Conservation (phyloP, 2,113 vertebrate species). For the Callorhinus ursinus region DNA sequence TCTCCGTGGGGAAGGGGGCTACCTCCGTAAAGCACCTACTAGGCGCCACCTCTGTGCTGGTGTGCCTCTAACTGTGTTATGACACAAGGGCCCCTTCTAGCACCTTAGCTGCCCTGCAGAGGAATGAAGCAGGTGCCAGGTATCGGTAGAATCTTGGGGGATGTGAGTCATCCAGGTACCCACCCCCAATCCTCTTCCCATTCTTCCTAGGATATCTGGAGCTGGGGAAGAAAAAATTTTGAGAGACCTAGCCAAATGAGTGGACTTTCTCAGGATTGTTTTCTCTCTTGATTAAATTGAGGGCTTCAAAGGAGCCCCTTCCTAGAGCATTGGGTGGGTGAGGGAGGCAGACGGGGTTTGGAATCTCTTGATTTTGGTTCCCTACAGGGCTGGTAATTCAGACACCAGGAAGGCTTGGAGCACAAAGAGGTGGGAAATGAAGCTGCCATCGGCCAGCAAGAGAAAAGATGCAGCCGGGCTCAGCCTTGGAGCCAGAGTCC, state of each 20-base stretch:
- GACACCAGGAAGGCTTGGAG: background rate
- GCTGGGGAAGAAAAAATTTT: background rate
- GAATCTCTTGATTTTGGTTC: background rate
- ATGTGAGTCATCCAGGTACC: background rate
- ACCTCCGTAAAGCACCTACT: background rate
- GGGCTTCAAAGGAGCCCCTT: background rate
- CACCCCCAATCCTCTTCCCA: background rate
- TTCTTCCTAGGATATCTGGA: background rate
- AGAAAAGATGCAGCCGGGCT: background rate
- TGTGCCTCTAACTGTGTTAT: fast-evolving
- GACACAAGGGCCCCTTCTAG: background rate
- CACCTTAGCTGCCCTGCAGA: background rate
- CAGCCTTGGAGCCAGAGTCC: background rate
- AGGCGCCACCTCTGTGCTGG: background rate
- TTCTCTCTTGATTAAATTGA: background rate
- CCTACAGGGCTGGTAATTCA: slow-evolving; percentile 28
- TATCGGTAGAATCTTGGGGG: background rate
- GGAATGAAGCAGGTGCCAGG: background rate
- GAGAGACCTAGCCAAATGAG: background rate
- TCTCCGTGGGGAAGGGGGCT: fast-evolving
- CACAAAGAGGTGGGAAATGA: background rate
- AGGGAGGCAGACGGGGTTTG: background rate
- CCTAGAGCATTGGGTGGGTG: background rate
- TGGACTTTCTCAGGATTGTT: background rate
- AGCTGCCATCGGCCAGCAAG: background rate